Evolutionary conservation across 2,797 vertebrate species (phyloP).

Genomic region (Enteromius anoplus): DNA sequence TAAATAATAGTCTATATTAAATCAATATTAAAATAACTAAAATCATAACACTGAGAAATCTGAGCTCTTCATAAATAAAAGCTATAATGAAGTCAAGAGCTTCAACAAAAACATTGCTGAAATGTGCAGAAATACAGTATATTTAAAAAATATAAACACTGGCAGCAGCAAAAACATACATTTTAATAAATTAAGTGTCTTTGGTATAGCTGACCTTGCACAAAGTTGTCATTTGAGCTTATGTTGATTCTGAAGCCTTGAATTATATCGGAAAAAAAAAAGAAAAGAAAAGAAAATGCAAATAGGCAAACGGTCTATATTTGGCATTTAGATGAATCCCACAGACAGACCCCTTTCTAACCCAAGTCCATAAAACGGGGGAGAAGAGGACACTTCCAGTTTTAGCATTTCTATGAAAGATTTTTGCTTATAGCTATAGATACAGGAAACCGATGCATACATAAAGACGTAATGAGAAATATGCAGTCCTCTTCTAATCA

Average conservation of each 20-base stretch:
- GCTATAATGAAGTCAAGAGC: neutral
- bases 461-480: neutral
- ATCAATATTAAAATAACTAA: neutral
- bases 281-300: neutral
- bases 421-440: conserved; percentile 52
- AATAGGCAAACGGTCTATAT: neutral
- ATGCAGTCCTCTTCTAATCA: conserved; percentile 23
- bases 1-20: neutral
- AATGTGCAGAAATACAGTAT: neutral
- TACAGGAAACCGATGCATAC: conserved; percentile 28
- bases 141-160: neutral
- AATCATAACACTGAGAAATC: neutral
- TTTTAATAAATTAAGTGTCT: neutral
- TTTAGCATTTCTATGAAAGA: neutral
- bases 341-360: no score
- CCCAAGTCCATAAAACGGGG: neutral
- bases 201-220: neutral
- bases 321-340: no score
- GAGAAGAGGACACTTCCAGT: neutral
- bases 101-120: neutral
- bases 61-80: neutral
- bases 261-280: neutral
- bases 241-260: neutral
- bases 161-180: neutral
- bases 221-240: neutral